phyloP scores from a whole-genome alignment of 2,888 invertebrate genomes.

The Artemia sp. region DNA sequence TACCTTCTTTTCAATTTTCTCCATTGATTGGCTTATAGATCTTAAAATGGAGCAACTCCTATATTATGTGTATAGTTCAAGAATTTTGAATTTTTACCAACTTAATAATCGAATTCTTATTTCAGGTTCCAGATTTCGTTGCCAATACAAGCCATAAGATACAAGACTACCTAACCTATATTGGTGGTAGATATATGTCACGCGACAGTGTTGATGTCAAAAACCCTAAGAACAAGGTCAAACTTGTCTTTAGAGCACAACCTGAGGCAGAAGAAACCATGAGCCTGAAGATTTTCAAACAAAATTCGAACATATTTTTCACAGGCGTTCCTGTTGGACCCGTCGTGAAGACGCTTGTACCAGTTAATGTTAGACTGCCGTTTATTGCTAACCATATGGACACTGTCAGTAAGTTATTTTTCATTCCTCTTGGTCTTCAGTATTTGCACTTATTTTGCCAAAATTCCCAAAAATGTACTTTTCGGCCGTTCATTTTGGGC shows the following conservation, averaged over 20 bases:
- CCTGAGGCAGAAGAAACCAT: slow-evolving; percentile 20
- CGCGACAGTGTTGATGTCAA: slow-evolving; percentile 21
- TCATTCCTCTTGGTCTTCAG: too few relatives aligned
- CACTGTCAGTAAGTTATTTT: not conserved
- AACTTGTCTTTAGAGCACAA: slow-evolving; percentile 16
- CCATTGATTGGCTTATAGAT: too few relatives aligned
- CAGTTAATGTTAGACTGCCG: slow-evolving; percentile 17
- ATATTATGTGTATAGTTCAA: too few relatives aligned
- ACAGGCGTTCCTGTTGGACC: slow-evolving; percentile 24
- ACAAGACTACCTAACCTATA: slow-evolving; percentile 21
- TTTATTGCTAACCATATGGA: slow-evolving; percentile 13
- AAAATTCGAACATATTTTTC: slow-evolving; percentile 23
- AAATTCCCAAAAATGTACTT: too few relatives aligned
- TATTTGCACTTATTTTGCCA: too few relatives aligned
- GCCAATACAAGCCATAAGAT: slow-evolving; percentile 22
- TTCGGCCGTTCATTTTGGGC: too few relatives aligned
- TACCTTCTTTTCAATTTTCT: too few relatives aligned
- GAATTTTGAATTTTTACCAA: too few relatives aligned
- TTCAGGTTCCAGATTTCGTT: slow-evolving; percentile 21
- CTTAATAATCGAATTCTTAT: not conserved
- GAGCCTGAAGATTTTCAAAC: slow-evolving; percentile 24
- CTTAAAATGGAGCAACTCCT: too few relatives aligned
- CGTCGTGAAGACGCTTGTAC: slow-evolving; percentile 20
- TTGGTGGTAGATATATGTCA: slow-evolving; percentile 21
- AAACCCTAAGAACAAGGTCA: slow-evolving; percentile 22